Evolutionary conservation across 2,888 invertebrate genomes (phyloP).

Genomic region (Tetrapedia diversipes): DNA sequence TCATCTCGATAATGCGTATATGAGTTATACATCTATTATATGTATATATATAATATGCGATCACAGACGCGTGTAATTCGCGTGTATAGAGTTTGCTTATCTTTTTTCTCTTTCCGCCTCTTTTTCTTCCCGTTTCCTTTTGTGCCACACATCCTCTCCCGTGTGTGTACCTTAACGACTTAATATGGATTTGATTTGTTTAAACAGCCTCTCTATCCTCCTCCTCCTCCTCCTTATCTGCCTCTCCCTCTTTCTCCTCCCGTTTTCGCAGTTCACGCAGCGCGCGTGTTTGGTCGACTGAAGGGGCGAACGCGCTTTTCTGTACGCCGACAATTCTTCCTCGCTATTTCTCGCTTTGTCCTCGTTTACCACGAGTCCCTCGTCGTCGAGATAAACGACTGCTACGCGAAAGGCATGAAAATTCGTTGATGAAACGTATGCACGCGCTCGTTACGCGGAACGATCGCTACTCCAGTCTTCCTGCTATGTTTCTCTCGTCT

Average conservation of each 20-base stretch:
- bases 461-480: neutral
- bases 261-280: constrained; percentile 53
- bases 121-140: constrained; percentile 22
- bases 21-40: constrained; percentile 55
- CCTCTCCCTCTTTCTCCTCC: constrained; percentile 45
- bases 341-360: neutral
- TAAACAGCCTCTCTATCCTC: constrained; percentile 75
- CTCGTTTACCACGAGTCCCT: neutral
- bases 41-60: constrained; percentile 73
- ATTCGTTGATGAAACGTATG: constrained; percentile 72
- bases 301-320: constrained; percentile 28
- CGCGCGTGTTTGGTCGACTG: constrained; percentile 48
- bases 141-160: constrained; percentile 58
- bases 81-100: constrained; percentile 66
- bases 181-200: constrained; percentile 79
- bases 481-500: neutral
- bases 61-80: constrained; percentile 79
- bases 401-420: constrained; percentile 72
- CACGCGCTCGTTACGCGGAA: neutral
- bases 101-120: neutral
- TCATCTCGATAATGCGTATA: constrained; percentile 50
- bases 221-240: too few relatives aligned
- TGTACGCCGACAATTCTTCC: neutral
- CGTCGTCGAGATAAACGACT: constrained; percentile 11
- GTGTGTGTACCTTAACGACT: constrained; percentile 64